These are phyloP conservation scores for Corythornis leucogaster DNA, from an alignment of 2,797 vertebrate genomes.

Conservation along the genomic window DNA sequence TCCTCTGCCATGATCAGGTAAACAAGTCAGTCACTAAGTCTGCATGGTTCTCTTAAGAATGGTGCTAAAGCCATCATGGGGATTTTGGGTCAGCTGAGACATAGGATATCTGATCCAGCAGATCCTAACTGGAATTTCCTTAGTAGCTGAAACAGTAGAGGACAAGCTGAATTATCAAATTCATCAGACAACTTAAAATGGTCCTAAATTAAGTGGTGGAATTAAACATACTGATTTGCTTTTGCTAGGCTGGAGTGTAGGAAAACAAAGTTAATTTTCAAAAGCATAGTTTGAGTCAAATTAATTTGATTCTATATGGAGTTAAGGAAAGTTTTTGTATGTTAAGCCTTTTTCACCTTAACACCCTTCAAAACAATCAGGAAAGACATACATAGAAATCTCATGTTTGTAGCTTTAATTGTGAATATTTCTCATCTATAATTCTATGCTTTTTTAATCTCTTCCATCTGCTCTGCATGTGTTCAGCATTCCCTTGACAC, in stretches of 20 bases:
- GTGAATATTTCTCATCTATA: conserved; percentile 9
- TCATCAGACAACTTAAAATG: conserved; percentile 69
- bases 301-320: neutral
- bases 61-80: conserved; percentile 62
- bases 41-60: conserved; percentile 59
- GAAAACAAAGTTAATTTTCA: neutral
- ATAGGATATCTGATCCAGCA: conserved; percentile 71
- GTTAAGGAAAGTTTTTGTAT: neutral
- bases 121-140: conserved; percentile 73
- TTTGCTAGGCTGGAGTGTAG: neutral
- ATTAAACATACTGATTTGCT: conserved; percentile 16
- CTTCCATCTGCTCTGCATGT: neutral
- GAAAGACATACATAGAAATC: neutral
- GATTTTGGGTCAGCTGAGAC: conserved; percentile 74
- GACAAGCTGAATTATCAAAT: conserved; percentile 71
- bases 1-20: neutral
- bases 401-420: neutral
- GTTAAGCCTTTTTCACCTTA: neutral
- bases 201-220: conserved; percentile 53
- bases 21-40: conserved; percentile 22
- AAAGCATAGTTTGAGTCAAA: neutral
- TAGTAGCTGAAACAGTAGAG: conserved; percentile 78
- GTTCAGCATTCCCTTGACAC: neutral
- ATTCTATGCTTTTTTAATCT: neutral
- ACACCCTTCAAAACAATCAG: neutral